Conservation (phyloP, 1,140 invertebrate species). For the Melipona quadrifasciata region DNA sequence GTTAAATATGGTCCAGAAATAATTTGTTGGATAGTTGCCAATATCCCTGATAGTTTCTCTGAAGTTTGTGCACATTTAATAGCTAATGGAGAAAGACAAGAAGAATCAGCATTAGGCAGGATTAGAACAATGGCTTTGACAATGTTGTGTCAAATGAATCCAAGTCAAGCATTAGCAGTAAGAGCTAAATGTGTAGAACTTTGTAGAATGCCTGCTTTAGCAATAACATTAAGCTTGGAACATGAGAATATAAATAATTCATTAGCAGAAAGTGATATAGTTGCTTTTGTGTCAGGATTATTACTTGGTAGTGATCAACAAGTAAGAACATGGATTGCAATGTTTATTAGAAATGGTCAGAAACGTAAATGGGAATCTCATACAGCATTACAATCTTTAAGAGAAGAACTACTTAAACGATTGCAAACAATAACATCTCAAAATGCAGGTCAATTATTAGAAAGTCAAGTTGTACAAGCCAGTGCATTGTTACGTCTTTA, state of each 20-base stretch:
- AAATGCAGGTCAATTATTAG: slow-evolving; percentile 84
- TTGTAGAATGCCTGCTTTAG: slow-evolving; percentile 93
- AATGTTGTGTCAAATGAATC: slow-evolving; percentile 94
- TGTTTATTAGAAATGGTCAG: slow-evolving; percentile 94
- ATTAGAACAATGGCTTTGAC: slow-evolving; percentile 88
- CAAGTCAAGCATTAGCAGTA: slow-evolving; percentile 90
- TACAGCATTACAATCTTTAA: slow-evolving; percentile 87
- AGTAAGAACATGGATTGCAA: slow-evolving; percentile 94
- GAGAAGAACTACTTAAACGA: slow-evolving; percentile 90
- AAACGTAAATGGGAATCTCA: slow-evolving; percentile 91
- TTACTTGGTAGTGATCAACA: slow-evolving; percentile 95
- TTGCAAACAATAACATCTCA: slow-evolving; percentile 84
- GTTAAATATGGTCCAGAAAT: slow-evolving; percentile 95
- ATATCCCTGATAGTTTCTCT: slow-evolving; percentile 95
- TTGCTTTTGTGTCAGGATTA: slow-evolving; percentile 95
- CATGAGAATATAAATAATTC: slow-evolving; percentile 71
- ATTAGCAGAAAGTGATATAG: slow-evolving; percentile 81
- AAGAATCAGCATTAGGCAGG: slow-evolving; percentile 89
- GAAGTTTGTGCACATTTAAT: slow-evolving; percentile 95
- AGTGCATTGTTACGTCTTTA: slow-evolving; percentile 92
- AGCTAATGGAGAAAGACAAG: slow-evolving; percentile 93
- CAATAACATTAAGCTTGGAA: slow-evolving; percentile 89
- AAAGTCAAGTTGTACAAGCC: slow-evolving; percentile 89
- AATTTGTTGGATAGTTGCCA: slow-evolving; percentile 94
- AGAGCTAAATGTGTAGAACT: slow-evolving; percentile 93